Conservation (phyloP, 2,797 vertebrate species). For the Geotrypetes seraphini region DNA sequence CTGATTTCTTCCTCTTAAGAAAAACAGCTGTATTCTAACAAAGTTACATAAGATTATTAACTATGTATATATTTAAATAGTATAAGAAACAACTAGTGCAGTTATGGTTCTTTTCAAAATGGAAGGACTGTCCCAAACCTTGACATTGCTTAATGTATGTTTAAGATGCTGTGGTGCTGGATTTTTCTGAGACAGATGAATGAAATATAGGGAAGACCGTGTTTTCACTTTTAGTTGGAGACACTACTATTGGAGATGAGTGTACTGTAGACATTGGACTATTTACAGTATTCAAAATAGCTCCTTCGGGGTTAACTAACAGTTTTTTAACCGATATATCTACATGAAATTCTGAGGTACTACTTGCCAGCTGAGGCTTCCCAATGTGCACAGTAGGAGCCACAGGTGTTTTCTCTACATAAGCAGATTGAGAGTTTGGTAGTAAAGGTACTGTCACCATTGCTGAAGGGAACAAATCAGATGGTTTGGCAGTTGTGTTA, state of each 20-base stretch:
- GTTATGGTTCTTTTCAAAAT: conserved; percentile 36
- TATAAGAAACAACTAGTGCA: conserved; percentile 31
- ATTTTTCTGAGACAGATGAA: conserved; percentile 49
- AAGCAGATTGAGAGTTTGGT: conserved; percentile 32
- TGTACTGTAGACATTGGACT: conserved; percentile 46
- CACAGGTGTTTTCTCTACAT: conserved; percentile 34
- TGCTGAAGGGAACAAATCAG: conserved; percentile 34
- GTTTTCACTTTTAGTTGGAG: conserved; percentile 46
- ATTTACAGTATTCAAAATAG: conserved; percentile 72
- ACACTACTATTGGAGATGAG: conserved; percentile 46
- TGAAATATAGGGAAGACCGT: conserved; percentile 47
- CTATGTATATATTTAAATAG: conserved; percentile 32
- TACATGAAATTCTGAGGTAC: conserved; percentile 45
- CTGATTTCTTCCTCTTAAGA: conserved; percentile 11
- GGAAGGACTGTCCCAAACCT: conserved; percentile 47
- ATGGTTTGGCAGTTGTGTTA: conserved; percentile 37
- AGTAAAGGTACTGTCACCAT: conserved; percentile 36
- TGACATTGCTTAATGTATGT: conserved; percentile 41
- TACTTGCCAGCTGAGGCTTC: conserved; percentile 37
- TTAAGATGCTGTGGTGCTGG: conserved; percentile 62
- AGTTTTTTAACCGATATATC: conserved; percentile 64
- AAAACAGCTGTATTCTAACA: conserved; percentile 23
- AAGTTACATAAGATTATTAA: conserved; percentile 21
- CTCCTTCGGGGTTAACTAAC: conserved; percentile 78
- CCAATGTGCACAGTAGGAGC: conserved; percentile 32